phyloP scores from a whole-genome alignment of 2,888 invertebrate genomes.

The Nowickia ferox region DNA sequence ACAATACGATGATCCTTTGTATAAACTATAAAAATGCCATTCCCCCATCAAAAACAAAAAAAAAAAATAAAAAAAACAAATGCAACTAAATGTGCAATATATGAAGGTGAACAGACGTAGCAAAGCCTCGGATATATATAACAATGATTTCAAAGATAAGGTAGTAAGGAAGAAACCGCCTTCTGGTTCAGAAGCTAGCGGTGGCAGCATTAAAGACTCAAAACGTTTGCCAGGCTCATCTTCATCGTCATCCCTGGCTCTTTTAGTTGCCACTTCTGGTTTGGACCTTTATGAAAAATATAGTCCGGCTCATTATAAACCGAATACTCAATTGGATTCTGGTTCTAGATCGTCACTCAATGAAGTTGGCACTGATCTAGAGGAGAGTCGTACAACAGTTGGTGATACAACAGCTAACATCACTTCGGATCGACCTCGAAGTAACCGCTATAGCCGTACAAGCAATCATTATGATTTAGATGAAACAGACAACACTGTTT shows the following conservation, averaged over 20 bases:
- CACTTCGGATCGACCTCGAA: slow-evolving; percentile 76
- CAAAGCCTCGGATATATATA: slow-evolving; percentile 72
- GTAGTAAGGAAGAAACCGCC: slow-evolving; percentile 72
- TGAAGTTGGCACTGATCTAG: slow-evolving; percentile 76
- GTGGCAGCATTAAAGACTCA: slow-evolving; percentile 75
- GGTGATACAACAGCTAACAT: slow-evolving; percentile 69
- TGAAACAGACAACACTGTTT: slow-evolving; percentile 60
- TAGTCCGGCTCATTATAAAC: slow-evolving; percentile 89
- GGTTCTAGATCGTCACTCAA: slow-evolving; percentile 83
- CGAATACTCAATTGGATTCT: slow-evolving; percentile 84
- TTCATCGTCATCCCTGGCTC: slow-evolving; percentile 84
- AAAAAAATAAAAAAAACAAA: slow-evolving; percentile 22
- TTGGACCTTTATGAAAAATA: slow-evolving; percentile 90
- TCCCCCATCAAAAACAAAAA: slow-evolving; percentile 32
- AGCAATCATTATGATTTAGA: slow-evolving; percentile 74
- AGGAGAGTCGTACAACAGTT: slow-evolving; percentile 68
- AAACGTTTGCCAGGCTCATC: slow-evolving; percentile 81
- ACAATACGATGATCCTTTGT: slow-evolving; percentile 69
- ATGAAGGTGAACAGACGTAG: slow-evolving; percentile 66
- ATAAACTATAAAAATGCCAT: slow-evolving; percentile 63
- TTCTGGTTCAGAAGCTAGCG: slow-evolving; percentile 73
- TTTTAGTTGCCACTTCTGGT: slow-evolving; percentile 85
- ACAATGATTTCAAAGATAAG: slow-evolving; percentile 74
- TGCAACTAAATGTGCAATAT: slow-evolving; percentile 39
- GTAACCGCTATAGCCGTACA: slow-evolving; percentile 78